A percentile compares a stretch with the other conserved stretches of the same genome.
These are phyloP conservation scores for Philopotamus ludificatus DNA, from an alignment of 1,140 invertebrate genomes.

Conservation along the genomic window DNA sequence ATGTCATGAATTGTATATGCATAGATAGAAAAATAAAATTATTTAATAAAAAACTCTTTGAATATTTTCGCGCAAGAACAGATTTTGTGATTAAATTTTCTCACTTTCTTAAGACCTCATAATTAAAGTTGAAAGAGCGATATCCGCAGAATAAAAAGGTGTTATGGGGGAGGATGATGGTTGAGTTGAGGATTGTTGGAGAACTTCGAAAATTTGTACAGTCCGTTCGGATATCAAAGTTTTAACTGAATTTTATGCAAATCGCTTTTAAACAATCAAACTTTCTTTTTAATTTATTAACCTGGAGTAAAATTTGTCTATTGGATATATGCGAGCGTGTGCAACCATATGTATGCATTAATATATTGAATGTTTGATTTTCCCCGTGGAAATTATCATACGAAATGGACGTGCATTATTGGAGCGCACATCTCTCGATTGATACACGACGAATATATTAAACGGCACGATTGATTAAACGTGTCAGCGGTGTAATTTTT, in stretches of 20 bases:
- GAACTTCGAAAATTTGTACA: neutral
- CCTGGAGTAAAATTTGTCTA: neutral
- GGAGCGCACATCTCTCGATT: neutral
- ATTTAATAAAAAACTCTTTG: too few relatives aligned
- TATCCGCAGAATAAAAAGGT: neutral
- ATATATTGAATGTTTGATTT: neutral
- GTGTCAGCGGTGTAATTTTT: neutral
- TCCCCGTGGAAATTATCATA: neutral
- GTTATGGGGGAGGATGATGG: neutral
- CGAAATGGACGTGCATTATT: neutral
- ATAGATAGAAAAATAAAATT: too few relatives aligned
- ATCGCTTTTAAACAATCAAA: neutral
- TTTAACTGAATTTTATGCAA: neutral
- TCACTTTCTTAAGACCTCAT: too few relatives aligned
- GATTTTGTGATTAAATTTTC: too few relatives aligned
- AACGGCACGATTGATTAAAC: neutral
- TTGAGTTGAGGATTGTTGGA: neutral
- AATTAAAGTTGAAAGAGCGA: too few relatives aligned
- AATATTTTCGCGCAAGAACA: too few relatives aligned
- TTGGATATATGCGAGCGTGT: neutral
- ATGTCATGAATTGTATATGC: too few relatives aligned
- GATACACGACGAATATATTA: neutral
- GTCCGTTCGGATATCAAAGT: neutral
- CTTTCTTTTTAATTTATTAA: neutral
- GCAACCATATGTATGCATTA: neutral